phyloP scores from a whole-genome alignment of 2,888 invertebrate genomes.

The Chydorus sphaericus region DNA sequence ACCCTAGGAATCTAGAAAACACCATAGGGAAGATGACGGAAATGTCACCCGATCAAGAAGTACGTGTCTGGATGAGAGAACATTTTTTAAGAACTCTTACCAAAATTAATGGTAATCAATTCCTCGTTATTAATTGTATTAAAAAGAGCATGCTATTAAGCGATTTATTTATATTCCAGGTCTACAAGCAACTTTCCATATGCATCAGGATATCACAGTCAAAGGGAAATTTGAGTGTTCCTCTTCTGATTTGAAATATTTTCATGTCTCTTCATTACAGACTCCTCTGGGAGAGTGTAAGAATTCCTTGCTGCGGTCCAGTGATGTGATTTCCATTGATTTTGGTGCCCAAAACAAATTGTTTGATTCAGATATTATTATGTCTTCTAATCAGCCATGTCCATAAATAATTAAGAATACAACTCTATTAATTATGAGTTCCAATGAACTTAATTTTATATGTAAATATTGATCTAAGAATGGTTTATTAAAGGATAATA shows the following conservation, averaged over 20 bases:
- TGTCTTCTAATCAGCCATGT: too few relatives aligned
- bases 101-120: not conserved
- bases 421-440: too few relatives aligned
- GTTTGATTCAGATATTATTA: too few relatives aligned
- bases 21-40: too few relatives aligned
- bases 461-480: too few relatives aligned
- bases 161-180: not conserved
- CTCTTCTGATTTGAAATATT: not conserved
- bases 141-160: not conserved
- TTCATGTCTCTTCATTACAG: not conserved
- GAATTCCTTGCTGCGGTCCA: not conserved
- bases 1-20: too few relatives aligned
- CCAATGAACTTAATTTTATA: too few relatives aligned
- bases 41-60: not conserved
- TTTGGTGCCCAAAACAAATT: too few relatives aligned
- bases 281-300: not conserved
- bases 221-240: not conserved
- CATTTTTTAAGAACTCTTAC: not conserved
- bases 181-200: not conserved
- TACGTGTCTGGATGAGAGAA: not conserved
- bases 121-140: not conserved
- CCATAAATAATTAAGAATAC: too few relatives aligned
- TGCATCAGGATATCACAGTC: not conserved
- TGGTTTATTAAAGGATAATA: too few relatives aligned
- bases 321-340: slow-evolving; percentile 1